Base-by-base conservation (phyloP, 2,888 invertebrate genomes). In the Cantharis lateralis region DNA sequence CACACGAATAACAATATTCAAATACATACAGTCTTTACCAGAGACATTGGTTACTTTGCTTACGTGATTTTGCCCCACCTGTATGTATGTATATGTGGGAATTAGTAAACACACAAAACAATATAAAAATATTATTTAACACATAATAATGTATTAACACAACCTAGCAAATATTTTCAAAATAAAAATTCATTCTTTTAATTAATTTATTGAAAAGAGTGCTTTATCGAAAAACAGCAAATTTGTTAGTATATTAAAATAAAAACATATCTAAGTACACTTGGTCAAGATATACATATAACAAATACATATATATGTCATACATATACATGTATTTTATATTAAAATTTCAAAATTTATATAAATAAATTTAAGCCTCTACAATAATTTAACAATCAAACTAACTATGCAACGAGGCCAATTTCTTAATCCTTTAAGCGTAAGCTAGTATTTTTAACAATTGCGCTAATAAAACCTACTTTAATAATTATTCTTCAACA, bases 41-140 rank as follows among this genome's bases (percentile, higher is more conserved):
- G 88, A 88, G 88, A 87, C 87, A 87, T 85, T 87, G 87, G 86
- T 88, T 87, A 87, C 86, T 87, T 88, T 88, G 88, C 88, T 88
- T 88, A 88, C 88, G 88, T 88, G 88, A 88, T 87, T 88, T 87
- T 88, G 88, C 88, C 88, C 88, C 88, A 88, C 88, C 88, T 88
- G 88, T 88, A 88, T 88, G 87, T 88, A 88, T 87, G 87, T 88
- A 88, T 87, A 88, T 86, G 88, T 87, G 88, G 88, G 87, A 87
- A 88, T 88, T 88, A 88, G 88, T 88, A 88, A 87, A 88, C 87
- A 87, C 87, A 86, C 84, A 86, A 82, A 87, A 85, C 84, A 83
- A 83, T 84, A 81, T 82, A 84, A 85, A 82, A 81, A 78, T 82
- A 84, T 84, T 83, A 85, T 82, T 84, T 84, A 84, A 87, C 85